Conservation (phyloP, 2,113 vertebrate species). For the Ornithorhynchus anatinus region DNA sequence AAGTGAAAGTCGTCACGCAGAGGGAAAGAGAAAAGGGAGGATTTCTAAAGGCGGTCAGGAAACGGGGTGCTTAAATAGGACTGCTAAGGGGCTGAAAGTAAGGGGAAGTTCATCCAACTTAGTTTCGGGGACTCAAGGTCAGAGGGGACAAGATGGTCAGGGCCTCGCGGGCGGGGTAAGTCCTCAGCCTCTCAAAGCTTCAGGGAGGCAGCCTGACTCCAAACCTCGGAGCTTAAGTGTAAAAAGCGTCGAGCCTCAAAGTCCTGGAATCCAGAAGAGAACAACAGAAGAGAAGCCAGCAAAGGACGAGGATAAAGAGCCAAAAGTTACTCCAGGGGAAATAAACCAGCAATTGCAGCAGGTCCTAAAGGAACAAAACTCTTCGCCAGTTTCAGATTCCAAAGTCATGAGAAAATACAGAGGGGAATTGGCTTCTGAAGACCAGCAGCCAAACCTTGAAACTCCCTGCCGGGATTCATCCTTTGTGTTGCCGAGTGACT, state of each 20-base stretch:
- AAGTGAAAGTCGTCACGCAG: constrained; percentile 12
- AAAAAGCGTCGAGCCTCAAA: not conserved
- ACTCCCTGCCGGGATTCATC: too few species aligned
- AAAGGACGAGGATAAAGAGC: constrained; percentile 45
- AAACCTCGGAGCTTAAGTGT: not conserved
- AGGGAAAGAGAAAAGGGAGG: constrained; percentile 12
- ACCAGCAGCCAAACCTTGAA: constrained; percentile 45
- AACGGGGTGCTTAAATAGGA: not conserved
- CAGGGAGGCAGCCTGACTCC: not conserved
- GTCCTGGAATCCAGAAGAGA: not conserved
- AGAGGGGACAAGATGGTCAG: not conserved
- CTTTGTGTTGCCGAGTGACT: too few species aligned
- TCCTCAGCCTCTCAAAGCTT: not conserved
- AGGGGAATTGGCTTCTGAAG: constrained; percentile 34
- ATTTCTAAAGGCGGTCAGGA: not conserved
- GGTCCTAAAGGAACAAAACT: not conserved
- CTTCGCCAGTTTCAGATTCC: not conserved
- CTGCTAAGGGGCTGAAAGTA: not conserved
- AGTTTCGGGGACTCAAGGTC: not conserved
- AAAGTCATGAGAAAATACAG: constrained; percentile 29
- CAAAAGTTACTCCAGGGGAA: constrained; percentile 3
- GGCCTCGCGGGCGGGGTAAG: not conserved
- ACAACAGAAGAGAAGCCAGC: constrained; percentile 32
- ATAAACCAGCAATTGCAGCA: not conserved
- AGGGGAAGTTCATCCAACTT: not conserved